Conservation (phyloP, 2,888 invertebrate species). For the Panopea generosa region DNA sequence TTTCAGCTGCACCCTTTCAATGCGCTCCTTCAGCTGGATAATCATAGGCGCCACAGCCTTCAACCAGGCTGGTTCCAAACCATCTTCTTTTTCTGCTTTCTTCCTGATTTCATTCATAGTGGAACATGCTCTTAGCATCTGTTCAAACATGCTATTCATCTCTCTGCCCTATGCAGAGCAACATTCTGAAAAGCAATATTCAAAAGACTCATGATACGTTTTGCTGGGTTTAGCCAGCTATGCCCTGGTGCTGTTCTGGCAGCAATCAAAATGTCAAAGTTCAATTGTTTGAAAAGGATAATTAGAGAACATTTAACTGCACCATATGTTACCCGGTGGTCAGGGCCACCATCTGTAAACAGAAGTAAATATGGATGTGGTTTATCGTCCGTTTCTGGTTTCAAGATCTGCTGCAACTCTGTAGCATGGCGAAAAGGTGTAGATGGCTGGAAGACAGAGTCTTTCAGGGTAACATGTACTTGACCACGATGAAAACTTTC, state of each 20-base stretch:
- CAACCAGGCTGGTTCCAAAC: slow-evolving; percentile 36
- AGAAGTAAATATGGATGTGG: slow-evolving; percentile 16
- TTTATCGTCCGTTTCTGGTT: not conserved
- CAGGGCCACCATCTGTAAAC: slow-evolving; percentile 38
- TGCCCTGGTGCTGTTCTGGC: slow-evolving; percentile 59
- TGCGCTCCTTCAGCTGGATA: slow-evolving; percentile 28
- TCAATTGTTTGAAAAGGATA: slow-evolving; percentile 20
- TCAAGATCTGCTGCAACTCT: slow-evolving; percentile 23
- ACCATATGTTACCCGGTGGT: slow-evolving; percentile 27
- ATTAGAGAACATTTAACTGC: slow-evolving; percentile 28
- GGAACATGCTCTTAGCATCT: slow-evolving; percentile 25
- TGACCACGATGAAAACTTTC: slow-evolving; percentile 57
- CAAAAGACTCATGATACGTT: slow-evolving; percentile 55
- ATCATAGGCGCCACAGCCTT: slow-evolving; percentile 24
- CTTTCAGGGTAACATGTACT: slow-evolving; percentile 47
- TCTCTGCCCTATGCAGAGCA: slow-evolving; percentile 37
- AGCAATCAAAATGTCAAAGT: slow-evolving; percentile 21
- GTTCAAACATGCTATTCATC: slow-evolving; percentile 31
- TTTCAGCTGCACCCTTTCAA: slow-evolving; percentile 37
- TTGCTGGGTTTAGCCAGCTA: slow-evolving; percentile 55
- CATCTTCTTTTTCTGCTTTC: slow-evolving; percentile 38
- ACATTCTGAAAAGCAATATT: slow-evolving; percentile 60
- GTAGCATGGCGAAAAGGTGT: slow-evolving; percentile 32
- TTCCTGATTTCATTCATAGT: slow-evolving; percentile 54
- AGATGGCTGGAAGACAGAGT: slow-evolving; percentile 48